Base-by-base conservation (phyloP, 2,888 invertebrate species). In the Calliphora vomitoria region DNA sequence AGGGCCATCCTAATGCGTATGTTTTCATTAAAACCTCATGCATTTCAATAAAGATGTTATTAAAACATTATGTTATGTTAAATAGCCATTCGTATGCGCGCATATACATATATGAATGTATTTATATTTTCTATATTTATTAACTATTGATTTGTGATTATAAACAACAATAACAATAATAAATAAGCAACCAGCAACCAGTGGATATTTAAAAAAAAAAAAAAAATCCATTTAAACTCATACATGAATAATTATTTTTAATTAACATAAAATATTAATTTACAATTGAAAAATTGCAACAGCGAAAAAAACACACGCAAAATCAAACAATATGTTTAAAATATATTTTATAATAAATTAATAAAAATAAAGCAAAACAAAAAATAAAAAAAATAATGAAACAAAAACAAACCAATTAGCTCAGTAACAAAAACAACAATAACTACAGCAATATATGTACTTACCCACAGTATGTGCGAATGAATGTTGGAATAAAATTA, bases 201-300 rank as follows among this genome's bases (percentile, higher is more conserved):
- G 41, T 41, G 13, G 20, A 58, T 20, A 20, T 15, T 25, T 25
- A 3, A 10, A 47, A 0, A 11, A 35, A n/a, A n/a, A 50, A 53
- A 66, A 44, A 68, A 20, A 58, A 75, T 31, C 20, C 41, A 41
- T 81, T 71, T 66, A 62, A 60, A 8, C 50, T 68, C 18, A 74
- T 66, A 68, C 68, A 74, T 74, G 41, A 78, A 55, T 79, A 72
- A 71, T 71, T 71, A 55, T 76, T 69, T 50, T 79, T 68, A 68
- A 79, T 74, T 79, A 79, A 47, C 66, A 60, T 79, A 44, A 66
- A 60, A 55, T 50, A 38, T 85, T 60, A 53, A 80, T 69, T 38
- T 53, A 69, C 41, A 64, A 64, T 58, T 71, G 8, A 50, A 82
- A 71, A 18, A 20, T 4, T 47, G 31, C 18, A 41, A 50, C 5